phyloP scores from a whole-genome alignment of 1,140 invertebrate species.

The Parapsyche elsis region DNA sequence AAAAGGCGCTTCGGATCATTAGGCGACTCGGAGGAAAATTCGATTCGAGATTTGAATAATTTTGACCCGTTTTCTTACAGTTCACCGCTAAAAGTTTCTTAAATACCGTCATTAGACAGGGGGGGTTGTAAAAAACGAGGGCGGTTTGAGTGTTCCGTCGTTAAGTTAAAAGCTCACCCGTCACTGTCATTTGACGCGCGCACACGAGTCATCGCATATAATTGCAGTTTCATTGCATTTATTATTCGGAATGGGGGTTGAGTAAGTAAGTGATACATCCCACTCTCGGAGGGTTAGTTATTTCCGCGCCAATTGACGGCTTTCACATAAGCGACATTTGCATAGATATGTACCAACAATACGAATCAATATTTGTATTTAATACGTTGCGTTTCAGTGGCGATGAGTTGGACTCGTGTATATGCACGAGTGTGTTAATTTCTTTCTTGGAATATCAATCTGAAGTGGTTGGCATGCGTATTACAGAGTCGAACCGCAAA shows the following conservation, averaged over 20 bases:
- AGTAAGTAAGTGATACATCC: background rate
- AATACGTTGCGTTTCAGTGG: no score
- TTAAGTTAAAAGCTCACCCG: conserved; percentile 5
- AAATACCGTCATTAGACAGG: background rate
- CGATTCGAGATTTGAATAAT: background rate
- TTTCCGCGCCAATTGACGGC: background rate
- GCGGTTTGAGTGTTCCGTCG: background rate
- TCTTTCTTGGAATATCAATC: background rate
- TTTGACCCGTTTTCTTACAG: background rate
- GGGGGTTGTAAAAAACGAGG: background rate
- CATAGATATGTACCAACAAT: no score
- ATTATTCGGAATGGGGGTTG: conserved; percentile 1
- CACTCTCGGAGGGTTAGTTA: background rate
- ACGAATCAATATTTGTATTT: background rate
- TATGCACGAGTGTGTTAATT: no score
- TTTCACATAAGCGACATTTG: background rate
- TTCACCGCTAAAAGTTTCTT: background rate
- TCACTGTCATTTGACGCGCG: background rate
- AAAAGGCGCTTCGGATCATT: conserved; percentile 19
- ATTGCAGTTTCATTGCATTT: conserved; percentile 25
- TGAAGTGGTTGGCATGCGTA: background rate
- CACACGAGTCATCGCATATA: conserved; percentile 17
- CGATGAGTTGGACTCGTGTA: no score
- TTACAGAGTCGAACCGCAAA: background rate
- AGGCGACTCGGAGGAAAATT: conserved; percentile 16